Conservation (phyloP, 1,140 invertebrate species). For the Theocolax elegans region DNA sequence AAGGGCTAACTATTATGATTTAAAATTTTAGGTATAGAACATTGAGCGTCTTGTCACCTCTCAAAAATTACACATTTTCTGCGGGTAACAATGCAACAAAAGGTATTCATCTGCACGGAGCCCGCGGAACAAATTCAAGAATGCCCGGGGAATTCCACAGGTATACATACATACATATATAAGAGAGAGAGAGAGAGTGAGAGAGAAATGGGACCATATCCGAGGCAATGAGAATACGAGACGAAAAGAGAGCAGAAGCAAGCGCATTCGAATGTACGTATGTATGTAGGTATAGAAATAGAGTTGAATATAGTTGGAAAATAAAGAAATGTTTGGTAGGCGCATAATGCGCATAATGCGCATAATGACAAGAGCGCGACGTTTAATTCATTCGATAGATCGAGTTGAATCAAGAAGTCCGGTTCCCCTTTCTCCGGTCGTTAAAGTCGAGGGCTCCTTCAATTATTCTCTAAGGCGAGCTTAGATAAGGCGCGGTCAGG, state of each 20-base stretch:
- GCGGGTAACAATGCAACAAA: slow-evolving; percentile 22
- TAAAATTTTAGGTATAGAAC: slow-evolving; percentile 24
- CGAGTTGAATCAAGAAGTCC: slow-evolving; percentile 24
- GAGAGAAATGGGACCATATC: neutral
- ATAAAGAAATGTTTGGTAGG: no score
- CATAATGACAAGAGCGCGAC: slow-evolving; percentile 36
- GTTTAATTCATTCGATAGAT: slow-evolving; percentile 43
- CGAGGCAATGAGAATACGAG: neutral
- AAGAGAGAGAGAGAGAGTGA: neutral
- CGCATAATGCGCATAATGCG: no score
- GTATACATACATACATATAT: neutral
- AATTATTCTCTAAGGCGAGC: slow-evolving; percentile 43
- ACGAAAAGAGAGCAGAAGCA: neutral
- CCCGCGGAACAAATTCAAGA: slow-evolving; percentile 19
- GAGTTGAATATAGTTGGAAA: neutral
- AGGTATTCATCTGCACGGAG: slow-evolving; percentile 20
- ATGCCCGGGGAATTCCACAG: no score
- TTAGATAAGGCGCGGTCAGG: slow-evolving; percentile 57
- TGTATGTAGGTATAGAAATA: no score
- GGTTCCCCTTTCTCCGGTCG: neutral
- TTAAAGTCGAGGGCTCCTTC: slow-evolving; percentile 26
- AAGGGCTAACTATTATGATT: slow-evolving; percentile 1
- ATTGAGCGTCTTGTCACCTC: slow-evolving; percentile 21
- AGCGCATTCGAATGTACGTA: no score
- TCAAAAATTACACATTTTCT: slow-evolving; percentile 34